These are phyloP conservation scores for Endomychus coccineus DNA, from an alignment of 2,888 invertebrate genomes.

Conservation along the genomic window DNA sequence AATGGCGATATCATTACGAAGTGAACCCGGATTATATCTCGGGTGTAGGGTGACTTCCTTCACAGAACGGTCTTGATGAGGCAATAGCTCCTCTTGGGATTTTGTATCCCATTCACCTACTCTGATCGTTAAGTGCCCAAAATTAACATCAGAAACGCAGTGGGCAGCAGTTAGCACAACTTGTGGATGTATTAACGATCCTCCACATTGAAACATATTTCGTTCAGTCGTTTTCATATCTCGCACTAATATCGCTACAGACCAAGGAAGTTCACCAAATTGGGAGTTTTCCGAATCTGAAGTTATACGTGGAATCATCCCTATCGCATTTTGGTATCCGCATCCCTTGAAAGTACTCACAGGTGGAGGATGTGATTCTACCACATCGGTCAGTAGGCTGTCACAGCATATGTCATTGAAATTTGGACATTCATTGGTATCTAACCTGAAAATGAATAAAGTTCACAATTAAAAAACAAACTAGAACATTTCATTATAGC, in stretches of 20 bases:
- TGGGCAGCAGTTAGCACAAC: constrained; percentile 74
- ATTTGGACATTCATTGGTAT: constrained; percentile 41
- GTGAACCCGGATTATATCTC: constrained; percentile 19
- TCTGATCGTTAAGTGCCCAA: constrained; percentile 41
- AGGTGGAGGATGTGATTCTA: constrained; percentile 29
- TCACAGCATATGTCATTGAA: constrained; percentile 51
- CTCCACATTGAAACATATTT: constrained; percentile 56
- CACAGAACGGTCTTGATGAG: constrained; percentile 62
- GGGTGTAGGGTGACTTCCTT: constrained; percentile 26
- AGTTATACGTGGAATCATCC: constrained; percentile 61
- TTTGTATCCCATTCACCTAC: constrained; percentile 80
- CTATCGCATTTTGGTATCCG: constrained; percentile 59
- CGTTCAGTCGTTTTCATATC: constrained; percentile 41
- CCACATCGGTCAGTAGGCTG: constrained; percentile 25
- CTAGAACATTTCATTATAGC: too few species aligned
- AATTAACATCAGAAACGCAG: constrained; percentile 46
- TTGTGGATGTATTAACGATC: constrained; percentile 62
- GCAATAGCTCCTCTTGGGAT: constrained; percentile 57
- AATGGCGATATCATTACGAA: constrained; percentile 27
- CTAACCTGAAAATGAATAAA: constrained; percentile 24
- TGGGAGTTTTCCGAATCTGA: constrained; percentile 54
- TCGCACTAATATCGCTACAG: constrained; percentile 58
- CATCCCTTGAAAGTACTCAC: constrained; percentile 46
- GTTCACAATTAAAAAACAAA: too few species aligned
- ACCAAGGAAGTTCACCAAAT: constrained; percentile 75